A percentile compares a stretch with the other conserved stretches of the same genome.
Evolutionary conservation across 2,888 invertebrate genomes (phyloP).

Genomic region (Lasioglossum lativentre): DNA sequence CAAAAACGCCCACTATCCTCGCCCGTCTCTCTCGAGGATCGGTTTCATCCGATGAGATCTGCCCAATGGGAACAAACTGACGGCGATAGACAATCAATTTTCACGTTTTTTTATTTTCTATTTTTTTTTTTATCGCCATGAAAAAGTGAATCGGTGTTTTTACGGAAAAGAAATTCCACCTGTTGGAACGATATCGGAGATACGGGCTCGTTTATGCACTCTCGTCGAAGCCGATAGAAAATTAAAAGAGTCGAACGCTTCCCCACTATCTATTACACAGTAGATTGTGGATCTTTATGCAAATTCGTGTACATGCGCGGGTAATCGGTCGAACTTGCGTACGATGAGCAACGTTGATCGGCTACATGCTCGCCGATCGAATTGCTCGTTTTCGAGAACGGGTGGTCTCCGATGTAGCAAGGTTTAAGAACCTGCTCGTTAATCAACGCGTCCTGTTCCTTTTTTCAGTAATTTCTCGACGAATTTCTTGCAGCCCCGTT

Average conservation of each 20-base stretch:
- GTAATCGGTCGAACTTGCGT: neutral
- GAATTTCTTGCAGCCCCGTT: neutral
- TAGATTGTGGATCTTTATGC: constrained; percentile 6
- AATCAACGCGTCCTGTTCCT: neutral
- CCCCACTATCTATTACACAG: neutral
- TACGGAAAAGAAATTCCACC: neutral
- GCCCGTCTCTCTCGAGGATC: neutral
- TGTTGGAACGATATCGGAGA: neutral
- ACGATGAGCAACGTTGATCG: neutral
- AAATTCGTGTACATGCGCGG: neutral
- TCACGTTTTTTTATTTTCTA: neutral
- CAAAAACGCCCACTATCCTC: neutral
- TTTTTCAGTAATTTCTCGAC: constrained; percentile 7
- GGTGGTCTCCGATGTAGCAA: neutral
- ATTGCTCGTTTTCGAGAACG: constrained; percentile 13
- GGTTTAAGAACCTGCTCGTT: neutral
- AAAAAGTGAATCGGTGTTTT: neutral
- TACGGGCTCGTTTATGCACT: neutral
- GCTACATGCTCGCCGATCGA: neutral
- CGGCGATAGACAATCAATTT: neutral
- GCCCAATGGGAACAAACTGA: neutral
- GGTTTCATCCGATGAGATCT: neutral
- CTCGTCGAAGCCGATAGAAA: neutral
- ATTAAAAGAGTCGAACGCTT: neutral
- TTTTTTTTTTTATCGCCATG: neutral